These are phyloP conservation scores for Scaptomyza montana DNA, from an alignment of 1,140 invertebrate genomes.

Conservation along the genomic window DNA sequence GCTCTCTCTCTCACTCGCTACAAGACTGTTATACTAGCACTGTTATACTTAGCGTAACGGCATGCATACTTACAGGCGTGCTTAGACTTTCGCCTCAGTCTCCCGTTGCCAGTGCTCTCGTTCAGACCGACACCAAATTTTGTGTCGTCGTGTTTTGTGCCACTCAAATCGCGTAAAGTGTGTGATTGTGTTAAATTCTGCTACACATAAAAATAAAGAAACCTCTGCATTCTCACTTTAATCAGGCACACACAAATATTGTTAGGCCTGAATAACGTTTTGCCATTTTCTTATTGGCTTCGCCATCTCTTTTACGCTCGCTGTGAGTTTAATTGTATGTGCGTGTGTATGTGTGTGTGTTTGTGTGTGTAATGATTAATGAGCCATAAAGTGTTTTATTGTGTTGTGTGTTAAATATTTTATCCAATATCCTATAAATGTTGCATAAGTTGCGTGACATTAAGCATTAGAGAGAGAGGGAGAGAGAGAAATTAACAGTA, in stretches of 20 bases:
- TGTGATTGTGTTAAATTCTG: neutral
- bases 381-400: constrained; percentile 80
- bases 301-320: constrained; percentile 20
- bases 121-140: constrained; percentile 31
- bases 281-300: constrained; percentile 42
- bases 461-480: constrained; percentile 42
- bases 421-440: constrained; percentile 78
- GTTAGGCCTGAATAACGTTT: constrained; percentile 6
- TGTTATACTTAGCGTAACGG: constrained; percentile 19
- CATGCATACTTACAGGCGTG: constrained; percentile 64
- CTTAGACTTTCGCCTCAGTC: constrained; percentile 48
- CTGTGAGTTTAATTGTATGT: constrained; percentile 9
- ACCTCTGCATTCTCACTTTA: constrained; percentile 35
- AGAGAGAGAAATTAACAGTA: no score
- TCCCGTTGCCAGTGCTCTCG: constrained; percentile 70
- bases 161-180: constrained; percentile 37
- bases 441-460: constrained; percentile 68
- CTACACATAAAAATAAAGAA: constrained; percentile 7
- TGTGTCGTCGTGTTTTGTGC: constrained; percentile 16
- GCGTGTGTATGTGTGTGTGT: constrained; percentile 21
- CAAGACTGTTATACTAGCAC: constrained; percentile 9
- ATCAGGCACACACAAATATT: constrained; percentile 32
- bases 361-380: constrained; percentile 56
- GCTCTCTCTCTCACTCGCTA: constrained; percentile 14
- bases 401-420: constrained; percentile 79